Conservation (phyloP, 2,888 invertebrate genomes). For the Notodonta dromedarius region DNA sequence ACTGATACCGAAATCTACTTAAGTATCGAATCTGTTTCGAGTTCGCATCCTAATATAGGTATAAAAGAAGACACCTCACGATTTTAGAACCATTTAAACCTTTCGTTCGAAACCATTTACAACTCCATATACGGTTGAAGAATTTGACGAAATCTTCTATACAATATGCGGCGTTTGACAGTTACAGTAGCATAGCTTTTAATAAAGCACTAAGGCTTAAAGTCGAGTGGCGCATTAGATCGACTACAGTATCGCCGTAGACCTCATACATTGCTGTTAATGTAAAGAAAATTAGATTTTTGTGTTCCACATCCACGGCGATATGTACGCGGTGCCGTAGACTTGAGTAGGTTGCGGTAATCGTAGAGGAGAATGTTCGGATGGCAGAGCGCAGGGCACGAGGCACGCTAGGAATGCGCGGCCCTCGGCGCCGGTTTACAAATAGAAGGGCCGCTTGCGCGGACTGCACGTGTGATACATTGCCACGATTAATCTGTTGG, state of each 20-base stretch:
- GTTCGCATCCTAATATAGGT: conserved; percentile 5
- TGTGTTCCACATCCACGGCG: conserved; percentile 49
- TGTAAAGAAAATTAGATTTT: conserved; percentile 43
- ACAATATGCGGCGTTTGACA: conserved; percentile 63
- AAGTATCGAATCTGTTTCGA: background rate
- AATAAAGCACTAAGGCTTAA: conserved; percentile 54
- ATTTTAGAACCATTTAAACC: conserved; percentile 31
- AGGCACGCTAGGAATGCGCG: conserved; percentile 79
- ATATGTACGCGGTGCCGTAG: conserved; percentile 51
- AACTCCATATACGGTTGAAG: conserved; percentile 45
- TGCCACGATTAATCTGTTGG: conserved; percentile 77
- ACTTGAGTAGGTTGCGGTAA: conserved; percentile 40
- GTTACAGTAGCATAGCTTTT: conserved; percentile 63
- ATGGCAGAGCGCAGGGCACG: conserved; percentile 67
- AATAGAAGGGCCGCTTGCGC: conserved; percentile 81
- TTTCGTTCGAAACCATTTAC: conserved; percentile 36
- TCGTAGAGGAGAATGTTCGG: conserved; percentile 45
- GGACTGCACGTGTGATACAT: conserved; percentile 80
- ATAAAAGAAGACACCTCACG: conserved; percentile 8
- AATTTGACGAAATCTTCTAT: conserved; percentile 58
- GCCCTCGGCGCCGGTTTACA: conserved; percentile 83
- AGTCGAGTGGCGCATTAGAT: conserved; percentile 32
- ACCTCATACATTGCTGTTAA: conserved; percentile 57
- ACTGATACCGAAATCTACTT: no score
- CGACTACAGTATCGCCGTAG: conserved; percentile 25